A percentile compares a stretch with the other conserved stretches of the same genome.
These are phyloP conservation scores for Drosophila insularis DNA, from an alignment of 1,140 invertebrate genomes.

Conservation along the genomic window DNA sequence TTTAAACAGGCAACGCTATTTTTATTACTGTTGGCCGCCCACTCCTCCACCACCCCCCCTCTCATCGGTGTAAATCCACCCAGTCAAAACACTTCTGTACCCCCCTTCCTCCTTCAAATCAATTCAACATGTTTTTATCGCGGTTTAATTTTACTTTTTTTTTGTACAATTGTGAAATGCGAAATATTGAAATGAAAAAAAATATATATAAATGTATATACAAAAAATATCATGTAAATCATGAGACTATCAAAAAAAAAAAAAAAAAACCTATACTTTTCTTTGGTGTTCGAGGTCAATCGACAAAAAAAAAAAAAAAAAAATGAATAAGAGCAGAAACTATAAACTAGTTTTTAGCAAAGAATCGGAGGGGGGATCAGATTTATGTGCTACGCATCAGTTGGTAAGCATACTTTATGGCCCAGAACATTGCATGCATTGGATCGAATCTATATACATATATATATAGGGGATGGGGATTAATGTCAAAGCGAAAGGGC, in stretches of 20 bases:
- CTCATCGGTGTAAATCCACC: background rate
- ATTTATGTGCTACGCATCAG: conserved; percentile 50
- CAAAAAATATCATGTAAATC: conserved; percentile 8
- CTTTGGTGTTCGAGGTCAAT: background rate
- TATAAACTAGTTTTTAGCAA: background rate
- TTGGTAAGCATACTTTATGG: conserved; percentile 54
- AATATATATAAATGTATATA: conserved; percentile 26
- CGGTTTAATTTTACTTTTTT: conserved; percentile 71
- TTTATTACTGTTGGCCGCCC: conserved; percentile 20
- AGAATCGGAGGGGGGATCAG: background rate
- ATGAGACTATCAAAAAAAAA: conserved; percentile 6
- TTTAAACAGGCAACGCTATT: conserved; percentile 14
- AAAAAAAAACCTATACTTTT: background rate
- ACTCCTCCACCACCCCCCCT: conserved; percentile 1
- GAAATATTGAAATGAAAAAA: conserved; percentile 69
- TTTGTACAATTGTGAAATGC: conserved; percentile 66
- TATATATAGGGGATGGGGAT: background rate
- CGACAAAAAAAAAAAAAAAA: background rate
- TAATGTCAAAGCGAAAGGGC: conserved; percentile 17
- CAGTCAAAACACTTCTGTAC: background rate
- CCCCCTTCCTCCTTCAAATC: conserved; percentile 14
- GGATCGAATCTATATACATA: background rate
- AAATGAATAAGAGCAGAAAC: background rate
- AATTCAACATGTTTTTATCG: conserved; percentile 69
- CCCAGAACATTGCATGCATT: conserved; percentile 29